Percentiles rank a stretch among this genome's conserved stretches.
Evolutionary conservation across 2,888 invertebrate genomes (phyloP).

Genomic region (Nesidiocoris tenuis): DNA sequence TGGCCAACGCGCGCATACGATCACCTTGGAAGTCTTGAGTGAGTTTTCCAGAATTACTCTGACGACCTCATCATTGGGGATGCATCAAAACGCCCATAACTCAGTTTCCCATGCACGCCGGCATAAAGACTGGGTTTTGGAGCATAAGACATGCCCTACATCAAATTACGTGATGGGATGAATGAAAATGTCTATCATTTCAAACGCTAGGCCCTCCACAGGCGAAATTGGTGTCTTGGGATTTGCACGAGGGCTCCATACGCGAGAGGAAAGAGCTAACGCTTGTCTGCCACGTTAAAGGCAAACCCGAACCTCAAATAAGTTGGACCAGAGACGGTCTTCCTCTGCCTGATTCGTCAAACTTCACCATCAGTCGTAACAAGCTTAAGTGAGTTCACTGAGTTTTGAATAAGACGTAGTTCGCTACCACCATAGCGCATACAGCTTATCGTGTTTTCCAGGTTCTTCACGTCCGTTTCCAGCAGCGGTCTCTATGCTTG

Average conservation of each 20-base stretch:
- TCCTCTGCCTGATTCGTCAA: slow-evolving; percentile 1
- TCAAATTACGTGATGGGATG: too few species aligned
- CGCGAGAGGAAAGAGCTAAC: slow-evolving; percentile 18
- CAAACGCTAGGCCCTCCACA: background rate
- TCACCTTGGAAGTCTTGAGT: slow-evolving; percentile 57
- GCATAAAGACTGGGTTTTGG: too few species aligned
- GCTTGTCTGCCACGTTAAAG: slow-evolving; percentile 61
- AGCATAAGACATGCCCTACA: too few species aligned
- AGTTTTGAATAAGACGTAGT: background rate
- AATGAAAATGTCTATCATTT: background rate
- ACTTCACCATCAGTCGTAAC: background rate
- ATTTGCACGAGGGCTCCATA: slow-evolving; percentile 14
- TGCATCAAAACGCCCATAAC: too few species aligned
- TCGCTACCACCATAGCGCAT: background rate
- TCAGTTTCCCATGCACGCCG: too few species aligned
- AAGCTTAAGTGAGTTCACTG: slow-evolving; percentile 20
- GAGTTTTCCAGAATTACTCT: slow-evolving; percentile 44
- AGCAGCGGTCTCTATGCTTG: slow-evolving; percentile 61
- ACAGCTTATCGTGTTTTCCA: background rate
- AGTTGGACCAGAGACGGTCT: slow-evolving; percentile 62
- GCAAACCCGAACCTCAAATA: slow-evolving; percentile 62
- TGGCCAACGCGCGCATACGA: slow-evolving; percentile 52
- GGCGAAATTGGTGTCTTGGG: slow-evolving; percentile 2
- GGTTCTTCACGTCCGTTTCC: slow-evolving; percentile 17
- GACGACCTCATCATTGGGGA: background rate